Conservation (phyloP, 2,888 invertebrate species). For the Mesochorus sp. region DNA sequence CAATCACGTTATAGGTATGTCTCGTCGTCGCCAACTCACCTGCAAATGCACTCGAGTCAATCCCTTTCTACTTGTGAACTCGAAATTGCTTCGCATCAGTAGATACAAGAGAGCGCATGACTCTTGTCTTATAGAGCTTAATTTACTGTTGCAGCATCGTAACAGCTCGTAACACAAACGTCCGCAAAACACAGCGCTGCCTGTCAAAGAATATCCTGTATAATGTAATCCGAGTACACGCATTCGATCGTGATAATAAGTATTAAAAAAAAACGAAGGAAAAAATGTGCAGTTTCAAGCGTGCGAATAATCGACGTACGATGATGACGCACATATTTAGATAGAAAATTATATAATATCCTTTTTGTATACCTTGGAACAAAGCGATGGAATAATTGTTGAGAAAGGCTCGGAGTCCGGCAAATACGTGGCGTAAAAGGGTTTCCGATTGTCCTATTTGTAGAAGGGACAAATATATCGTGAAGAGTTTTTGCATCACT, state of each 20-base stretch:
- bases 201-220: slow-evolving; percentile 79
- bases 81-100: slow-evolving; percentile 97
- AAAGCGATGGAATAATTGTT: slow-evolving; percentile 93
- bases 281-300: neutral
- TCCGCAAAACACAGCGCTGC: slow-evolving; percentile 91
- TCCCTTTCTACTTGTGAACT: slow-evolving; percentile 91
- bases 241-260: neutral
- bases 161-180: slow-evolving; percentile 91
- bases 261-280: neutral
- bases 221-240: slow-evolving; percentile 21
- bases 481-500: slow-evolving; percentile 91
- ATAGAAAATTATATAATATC: neutral
- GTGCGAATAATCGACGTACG: neutral
- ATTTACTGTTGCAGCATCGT: slow-evolving; percentile 92
- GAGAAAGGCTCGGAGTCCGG: slow-evolving; percentile 94
- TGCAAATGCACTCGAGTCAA: slow-evolving; percentile 95
- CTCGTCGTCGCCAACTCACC: slow-evolving; percentile 80
- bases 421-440: slow-evolving; percentile 95
- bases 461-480: slow-evolving; percentile 93
- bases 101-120: slow-evolving; percentile 95
- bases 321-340: too few species aligned
- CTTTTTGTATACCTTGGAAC: slow-evolving; percentile 87
- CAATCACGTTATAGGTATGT: neutral
- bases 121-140: slow-evolving; percentile 93
- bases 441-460: slow-evolving; percentile 95